Conservation (phyloP, 1,140 invertebrate species). For the Lethocerus indicus region DNA sequence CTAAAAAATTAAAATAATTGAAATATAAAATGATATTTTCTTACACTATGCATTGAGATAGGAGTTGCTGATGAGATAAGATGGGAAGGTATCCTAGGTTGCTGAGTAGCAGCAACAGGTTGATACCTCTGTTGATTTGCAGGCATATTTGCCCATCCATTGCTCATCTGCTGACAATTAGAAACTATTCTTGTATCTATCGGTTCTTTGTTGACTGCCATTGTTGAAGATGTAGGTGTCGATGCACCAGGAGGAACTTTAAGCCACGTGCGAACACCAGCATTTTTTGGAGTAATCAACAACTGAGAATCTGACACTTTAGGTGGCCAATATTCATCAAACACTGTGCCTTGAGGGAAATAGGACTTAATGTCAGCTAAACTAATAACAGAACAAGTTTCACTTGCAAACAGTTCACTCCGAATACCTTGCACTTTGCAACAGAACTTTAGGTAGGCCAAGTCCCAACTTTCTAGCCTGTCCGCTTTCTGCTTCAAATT, state of each 20-base stretch:
- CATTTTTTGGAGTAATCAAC: slow-evolving; percentile 29
- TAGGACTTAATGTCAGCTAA: slow-evolving; percentile 78
- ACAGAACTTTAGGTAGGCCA: slow-evolving; percentile 84
- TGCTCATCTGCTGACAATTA: slow-evolving; percentile 23
- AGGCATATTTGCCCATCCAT: slow-evolving; percentile 22
- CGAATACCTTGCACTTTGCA: slow-evolving; percentile 85
- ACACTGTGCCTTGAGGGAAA: slow-evolving; percentile 71
- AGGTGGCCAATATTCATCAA: slow-evolving; percentile 82
- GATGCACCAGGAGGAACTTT: slow-evolving; percentile 15
- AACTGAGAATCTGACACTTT: slow-evolving; percentile 64
- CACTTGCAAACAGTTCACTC: slow-evolving; percentile 77
- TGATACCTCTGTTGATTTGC: slow-evolving; percentile 13
- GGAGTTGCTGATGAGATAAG: too few species aligned
- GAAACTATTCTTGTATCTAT: background rate
- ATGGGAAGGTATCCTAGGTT: background rate
- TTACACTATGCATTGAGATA: too few species aligned
- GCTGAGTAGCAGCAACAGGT: background rate
- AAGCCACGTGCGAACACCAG: slow-evolving; percentile 13
- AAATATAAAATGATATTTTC: too few species aligned
- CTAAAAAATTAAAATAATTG: too few species aligned
- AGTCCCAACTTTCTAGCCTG: slow-evolving; percentile 72
- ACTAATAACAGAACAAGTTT: slow-evolving; percentile 75
- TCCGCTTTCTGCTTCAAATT: slow-evolving; percentile 71
- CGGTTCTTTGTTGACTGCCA: slow-evolving; percentile 6
- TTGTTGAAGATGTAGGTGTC: slow-evolving; percentile 7